Conservation (phyloP, 2,797 vertebrate species). For the Bovichtus diacanthus region DNA sequence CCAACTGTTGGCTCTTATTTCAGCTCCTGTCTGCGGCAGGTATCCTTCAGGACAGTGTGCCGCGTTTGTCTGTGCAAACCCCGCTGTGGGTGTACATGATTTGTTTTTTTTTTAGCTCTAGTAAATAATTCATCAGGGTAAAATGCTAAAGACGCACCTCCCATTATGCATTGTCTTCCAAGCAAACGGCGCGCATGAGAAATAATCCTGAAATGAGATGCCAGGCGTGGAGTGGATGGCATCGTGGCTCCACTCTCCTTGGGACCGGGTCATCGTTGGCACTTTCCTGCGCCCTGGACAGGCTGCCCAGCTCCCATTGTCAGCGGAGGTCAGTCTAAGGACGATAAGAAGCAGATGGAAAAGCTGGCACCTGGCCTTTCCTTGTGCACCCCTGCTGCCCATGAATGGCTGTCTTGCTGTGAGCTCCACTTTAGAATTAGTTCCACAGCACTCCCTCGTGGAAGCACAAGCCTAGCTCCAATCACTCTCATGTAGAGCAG, state of each 20-base stretch:
- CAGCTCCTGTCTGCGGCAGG: slow-evolving; percentile 46
- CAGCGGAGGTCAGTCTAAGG: slow-evolving; percentile 81
- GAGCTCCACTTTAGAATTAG: slow-evolving; percentile 78
- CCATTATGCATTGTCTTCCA: slow-evolving; percentile 73
- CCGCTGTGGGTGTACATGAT: slow-evolving; percentile 59
- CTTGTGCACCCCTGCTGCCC: slow-evolving; percentile 72
- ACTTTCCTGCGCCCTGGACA: slow-evolving; percentile 66
- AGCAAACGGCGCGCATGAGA: slow-evolving; percentile 57
- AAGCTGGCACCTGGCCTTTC: slow-evolving; percentile 80
- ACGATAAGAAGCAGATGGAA: slow-evolving; percentile 87
- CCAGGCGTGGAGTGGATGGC: slow-evolving; percentile 74
- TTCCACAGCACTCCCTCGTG: slow-evolving; percentile 80
- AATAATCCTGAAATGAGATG: slow-evolving; percentile 70
- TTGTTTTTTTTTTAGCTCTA: slow-evolving; percentile 70
- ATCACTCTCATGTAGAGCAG: slow-evolving; percentile 74
- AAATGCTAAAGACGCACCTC: slow-evolving; percentile 71
- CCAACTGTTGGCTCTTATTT: slow-evolving; percentile 63
- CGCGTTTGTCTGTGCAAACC: slow-evolving; percentile 35
- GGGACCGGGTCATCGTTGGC: slow-evolving; percentile 75
- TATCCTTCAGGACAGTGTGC: slow-evolving; percentile 55
- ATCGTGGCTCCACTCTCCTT: slow-evolving; percentile 66
- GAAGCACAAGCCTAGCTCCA: slow-evolving; percentile 65
- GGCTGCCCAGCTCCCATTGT: slow-evolving; percentile 79
- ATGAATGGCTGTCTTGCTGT: slow-evolving; percentile 72
- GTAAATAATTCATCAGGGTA: slow-evolving; percentile 79